phyloP scores from a whole-genome alignment of 2,888 invertebrate genomes.

The Oligia strigilis region DNA sequence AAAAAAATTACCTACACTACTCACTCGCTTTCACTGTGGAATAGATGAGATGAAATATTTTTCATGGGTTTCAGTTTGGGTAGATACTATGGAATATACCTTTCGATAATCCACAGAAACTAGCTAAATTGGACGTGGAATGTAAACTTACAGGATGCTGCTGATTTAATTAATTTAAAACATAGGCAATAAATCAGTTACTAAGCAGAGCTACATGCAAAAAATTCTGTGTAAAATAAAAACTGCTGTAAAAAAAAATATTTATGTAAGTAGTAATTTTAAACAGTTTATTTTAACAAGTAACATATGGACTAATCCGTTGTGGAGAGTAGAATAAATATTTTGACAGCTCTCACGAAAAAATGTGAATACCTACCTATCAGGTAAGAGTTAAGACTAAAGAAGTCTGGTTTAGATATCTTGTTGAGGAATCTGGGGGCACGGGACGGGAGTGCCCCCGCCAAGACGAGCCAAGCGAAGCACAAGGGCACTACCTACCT shows the following conservation, averaged over 20 bases:
- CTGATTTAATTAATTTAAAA: constrained; percentile 35
- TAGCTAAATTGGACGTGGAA: constrained; percentile 19
- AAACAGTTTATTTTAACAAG: constrained; percentile 70
- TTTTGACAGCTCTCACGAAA: constrained; percentile 71
- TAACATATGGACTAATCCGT: constrained; percentile 69
- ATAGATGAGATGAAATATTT: constrained; percentile 7
- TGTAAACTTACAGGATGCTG: constrained; percentile 9
- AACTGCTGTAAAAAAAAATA: constrained; percentile 37
- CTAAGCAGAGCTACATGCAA: constrained; percentile 31
- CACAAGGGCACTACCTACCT: too few relatives aligned
- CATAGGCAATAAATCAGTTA: constrained; percentile 45
- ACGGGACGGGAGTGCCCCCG: too few relatives aligned
- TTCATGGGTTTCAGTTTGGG: not conserved
- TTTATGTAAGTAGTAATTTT: constrained; percentile 55
- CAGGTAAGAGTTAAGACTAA: constrained; percentile 17
- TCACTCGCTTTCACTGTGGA: not conserved
- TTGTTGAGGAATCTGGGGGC: constrained; percentile 14
- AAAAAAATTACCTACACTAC: not conserved
- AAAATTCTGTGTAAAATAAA: constrained; percentile 62
- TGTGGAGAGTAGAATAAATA: constrained; percentile 73
- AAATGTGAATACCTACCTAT: constrained; percentile 42
- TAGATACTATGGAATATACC: not conserved
- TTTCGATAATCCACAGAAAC: constrained; percentile 1
- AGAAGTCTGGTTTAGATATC: constrained; percentile 51
- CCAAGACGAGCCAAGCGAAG: too few relatives aligned